Percentiles rank a stretch among this genome's conserved stretches.
These are phyloP conservation scores for Mustela lutreola DNA, from an alignment of 2,113 vertebrate genomes.

Conservation along the genomic window DNA sequence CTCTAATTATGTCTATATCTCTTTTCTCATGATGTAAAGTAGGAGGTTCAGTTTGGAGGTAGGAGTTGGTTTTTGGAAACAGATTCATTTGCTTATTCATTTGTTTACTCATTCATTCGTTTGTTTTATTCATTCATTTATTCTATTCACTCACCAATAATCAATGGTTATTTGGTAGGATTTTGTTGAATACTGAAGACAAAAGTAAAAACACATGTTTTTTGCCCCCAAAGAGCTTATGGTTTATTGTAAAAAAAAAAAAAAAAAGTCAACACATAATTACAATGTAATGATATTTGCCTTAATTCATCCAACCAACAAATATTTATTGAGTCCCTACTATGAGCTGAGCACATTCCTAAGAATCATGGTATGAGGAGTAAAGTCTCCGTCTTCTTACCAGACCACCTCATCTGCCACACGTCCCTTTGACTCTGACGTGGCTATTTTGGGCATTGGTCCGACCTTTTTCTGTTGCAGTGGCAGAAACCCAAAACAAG, in stretches of 20 bases:
- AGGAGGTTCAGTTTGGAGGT: slow-evolving; percentile 30
- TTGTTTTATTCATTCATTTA: neutral
- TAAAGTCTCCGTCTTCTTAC: neutral
- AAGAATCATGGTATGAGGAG: neutral
- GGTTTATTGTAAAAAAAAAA: neutral
- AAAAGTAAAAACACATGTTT: neutral
- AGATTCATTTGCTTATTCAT: slow-evolving; percentile 23
- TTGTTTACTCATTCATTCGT: neutral
- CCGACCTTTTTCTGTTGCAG: neutral
- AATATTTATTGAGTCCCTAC: neutral
- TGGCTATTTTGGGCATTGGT: neutral
- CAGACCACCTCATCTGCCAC: neutral
- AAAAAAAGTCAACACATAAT: neutral
- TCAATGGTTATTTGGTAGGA: neutral
- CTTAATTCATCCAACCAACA: neutral
- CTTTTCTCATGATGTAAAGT: neutral
- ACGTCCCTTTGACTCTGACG: accelerated
- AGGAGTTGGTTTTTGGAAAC: neutral
- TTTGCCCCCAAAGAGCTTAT: neutral
- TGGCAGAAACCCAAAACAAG: neutral
- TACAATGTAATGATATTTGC: neutral
- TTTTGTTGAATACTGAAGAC: slow-evolving; percentile 47
- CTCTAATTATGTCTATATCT: neutral
- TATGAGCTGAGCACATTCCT: neutral
- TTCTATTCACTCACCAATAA: neutral